These are phyloP conservation scores for Gymnocheta viridis DNA, from an alignment of 2,888 invertebrate species.

Conservation along the genomic window DNA sequence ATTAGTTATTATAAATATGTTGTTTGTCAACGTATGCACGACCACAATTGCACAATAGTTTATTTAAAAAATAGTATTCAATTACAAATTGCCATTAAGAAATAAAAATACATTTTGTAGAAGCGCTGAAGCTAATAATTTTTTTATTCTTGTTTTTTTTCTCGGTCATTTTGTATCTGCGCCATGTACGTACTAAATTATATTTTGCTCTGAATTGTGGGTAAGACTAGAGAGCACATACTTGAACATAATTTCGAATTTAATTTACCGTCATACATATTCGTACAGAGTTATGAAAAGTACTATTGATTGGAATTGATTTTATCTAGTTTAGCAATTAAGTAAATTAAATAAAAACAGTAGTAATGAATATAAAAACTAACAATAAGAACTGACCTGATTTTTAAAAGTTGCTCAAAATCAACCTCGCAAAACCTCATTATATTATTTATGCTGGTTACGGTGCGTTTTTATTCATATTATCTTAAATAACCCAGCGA, in stretches of 20 bases:
- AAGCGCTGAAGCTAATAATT: conserved; percentile 19
- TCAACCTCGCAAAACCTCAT: neutral
- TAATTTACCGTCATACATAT: neutral
- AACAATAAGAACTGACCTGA: neutral
- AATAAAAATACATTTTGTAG: conserved; percentile 3
- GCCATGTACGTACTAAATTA: neutral
- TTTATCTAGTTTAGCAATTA: conserved; percentile 8
- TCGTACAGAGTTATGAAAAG: neutral
- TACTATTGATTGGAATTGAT: conserved; percentile 15
- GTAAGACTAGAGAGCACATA: neutral
- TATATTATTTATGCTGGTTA: neutral
- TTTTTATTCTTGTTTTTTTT: neutral
- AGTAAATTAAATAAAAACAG: conserved; percentile 1
- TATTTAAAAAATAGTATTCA: conserved; percentile 1
- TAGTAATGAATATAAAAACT: neutral
- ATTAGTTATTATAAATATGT: neutral
- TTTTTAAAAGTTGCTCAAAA: neutral
- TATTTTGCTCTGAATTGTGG: neutral
- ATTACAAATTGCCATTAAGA: conserved; percentile 31
- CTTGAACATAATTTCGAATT: neutral
- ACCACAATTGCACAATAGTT: neutral
- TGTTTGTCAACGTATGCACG: conserved; percentile 6
- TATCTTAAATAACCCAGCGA: neutral
- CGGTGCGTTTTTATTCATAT: neutral
- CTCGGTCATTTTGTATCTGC: neutral